Base-by-base conservation (phyloP, 2,113 vertebrate genomes). In the Gadus macrocephalus region DNA sequence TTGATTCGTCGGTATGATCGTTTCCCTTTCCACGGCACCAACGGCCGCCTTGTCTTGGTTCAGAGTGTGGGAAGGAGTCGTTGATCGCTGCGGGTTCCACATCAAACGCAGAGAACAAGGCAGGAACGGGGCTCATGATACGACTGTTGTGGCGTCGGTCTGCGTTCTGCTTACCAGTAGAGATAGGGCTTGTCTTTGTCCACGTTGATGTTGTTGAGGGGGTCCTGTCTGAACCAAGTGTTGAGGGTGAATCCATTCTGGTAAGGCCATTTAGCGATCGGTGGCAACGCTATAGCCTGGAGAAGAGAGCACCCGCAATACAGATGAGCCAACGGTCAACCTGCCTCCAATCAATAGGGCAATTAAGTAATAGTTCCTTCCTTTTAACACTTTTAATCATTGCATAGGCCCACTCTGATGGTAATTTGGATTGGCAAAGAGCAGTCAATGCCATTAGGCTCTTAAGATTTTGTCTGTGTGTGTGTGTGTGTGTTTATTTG, bases 191-290 rank as follows among this genome's bases (percentile, higher is more conserved):
- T 99, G 90, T 99, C 96, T 89, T 99, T 99, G 87, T 99, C 97
- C 83, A 99, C 97, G 62, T 99, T 99, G 88, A 99, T 99, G 89
- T 99, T 99, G 89, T 99, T 99, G 83, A 99, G 92, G 0, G 97
- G 97, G 91, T 99, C 97, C 93, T 98, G 97, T 72, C 97, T 94
- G 93, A 99, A 99, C 97, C 97, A 99, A 63, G 97, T 99, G 88
- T 98, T 99, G 83, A 99, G 92, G 61, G 97, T 99, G 88, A 99
- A 99, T 77, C 97, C 97, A 72, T 96, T 99, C 87, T 99, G 97
- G 87, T 99, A 99, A 93, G 97, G 97, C 97, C 97, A 99, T 93
- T 98, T 98, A 85, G 97, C 97, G 89, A 99, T 99, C 73, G 97
- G 97, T 78, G 97, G 97, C 93, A 99, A 91, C 17, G 97, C 97